Evolutionary conservation across 2,797 vertebrate species (phyloP), one percentile per base, ranked within the genome.

Genomic region (Scomberomorus guttatus): DNA sequence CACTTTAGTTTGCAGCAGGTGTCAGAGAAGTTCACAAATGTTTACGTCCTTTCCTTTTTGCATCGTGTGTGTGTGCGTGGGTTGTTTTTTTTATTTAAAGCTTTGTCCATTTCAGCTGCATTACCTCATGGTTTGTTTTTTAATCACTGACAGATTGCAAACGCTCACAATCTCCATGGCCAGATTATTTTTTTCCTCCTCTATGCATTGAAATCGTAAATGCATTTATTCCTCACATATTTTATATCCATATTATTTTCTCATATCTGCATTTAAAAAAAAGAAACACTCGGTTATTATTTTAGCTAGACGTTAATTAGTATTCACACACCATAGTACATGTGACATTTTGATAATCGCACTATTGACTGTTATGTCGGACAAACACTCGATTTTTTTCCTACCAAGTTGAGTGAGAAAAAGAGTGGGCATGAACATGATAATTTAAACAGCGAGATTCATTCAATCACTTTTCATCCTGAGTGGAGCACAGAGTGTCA

Each of bases 391-490:
- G 81, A 87, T 85, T 88, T 91, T 89, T 79, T n/a, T 22, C 63
- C 77, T 83, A 87, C 87, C 93, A 92, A 94, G 91, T 94, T 93
- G 90, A 93, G 93, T 93, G 94, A 94, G 94, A 94, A 95, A 94
- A 94, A 84, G 92, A 95, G 94, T 94, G 94, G 94, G 94, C 93
- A 90, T 62, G 86, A 86, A 92, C 88, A 93, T 82, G 94, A 91
- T 95, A 95, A 95, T 95, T 95, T 94, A 95, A 94, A 94, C 94
- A 95, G 93, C 87, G 94, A 94, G 92, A 95, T 89, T 85, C 84
- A 92, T 92, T 93, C 93, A 90, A 82, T 92, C 90, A 92, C 90
- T 93, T 92, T 93, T 91, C 87, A 90, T 89, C 87, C 83, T 81
- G 89, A 90, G 82, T 80, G 79, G 37, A 89, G 83, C 87, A 84